Percentiles rank a stretch among this genome's conserved stretches.
Evolutionary conservation across 2,888 invertebrate species (phyloP).

Genomic region (Chymomyza caudatula): DNA sequence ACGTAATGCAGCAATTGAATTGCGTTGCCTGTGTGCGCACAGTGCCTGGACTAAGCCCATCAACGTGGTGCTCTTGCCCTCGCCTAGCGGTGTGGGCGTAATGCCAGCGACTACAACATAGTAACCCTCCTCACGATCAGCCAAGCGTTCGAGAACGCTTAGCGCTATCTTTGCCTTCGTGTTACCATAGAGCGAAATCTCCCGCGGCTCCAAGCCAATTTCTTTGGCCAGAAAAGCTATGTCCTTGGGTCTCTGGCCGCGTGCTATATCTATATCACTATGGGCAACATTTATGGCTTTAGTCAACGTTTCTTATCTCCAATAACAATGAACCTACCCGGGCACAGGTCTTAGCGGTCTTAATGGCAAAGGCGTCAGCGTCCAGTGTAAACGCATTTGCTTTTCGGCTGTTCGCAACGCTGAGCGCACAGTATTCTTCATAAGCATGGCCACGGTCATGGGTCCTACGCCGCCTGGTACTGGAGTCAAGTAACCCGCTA

Average conservation of each 20-base stretch:
- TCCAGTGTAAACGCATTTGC: slow-evolving; percentile 83
- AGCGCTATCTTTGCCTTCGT: slow-evolving; percentile 96
- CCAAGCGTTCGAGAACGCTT: slow-evolving; percentile 86
- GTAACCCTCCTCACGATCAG: slow-evolving; percentile 84
- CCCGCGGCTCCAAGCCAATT: slow-evolving; percentile 88
- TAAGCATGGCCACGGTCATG: slow-evolving; percentile 81
- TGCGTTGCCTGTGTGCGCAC: slow-evolving; percentile 88
- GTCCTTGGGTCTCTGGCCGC: slow-evolving; percentile 91
- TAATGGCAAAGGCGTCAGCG: slow-evolving; percentile 83
- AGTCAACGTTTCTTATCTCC: no score
- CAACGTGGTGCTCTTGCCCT: slow-evolving; percentile 98
- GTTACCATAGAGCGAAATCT: slow-evolving; percentile 93
- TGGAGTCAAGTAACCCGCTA: slow-evolving; percentile 86
- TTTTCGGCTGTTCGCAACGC: slow-evolving; percentile 83
- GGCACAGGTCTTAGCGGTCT: slow-evolving; percentile 86
- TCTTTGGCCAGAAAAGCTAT: slow-evolving; percentile 88
- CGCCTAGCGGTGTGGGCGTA: slow-evolving; percentile 98
- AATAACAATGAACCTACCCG: slow-evolving; percentile 80
- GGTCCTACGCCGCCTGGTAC: not conserved
- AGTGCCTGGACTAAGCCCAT: slow-evolving; percentile 96
- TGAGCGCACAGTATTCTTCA: slow-evolving; percentile 94
- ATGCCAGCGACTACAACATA: slow-evolving; percentile 98
- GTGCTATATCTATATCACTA: slow-evolving; percentile 94
- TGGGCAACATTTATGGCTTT: not conserved
- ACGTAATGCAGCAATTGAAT: slow-evolving; percentile 95